Evolutionary conservation across 2,888 invertebrate genomes (phyloP).

Genomic region (Mimachlamys varia): DNA sequence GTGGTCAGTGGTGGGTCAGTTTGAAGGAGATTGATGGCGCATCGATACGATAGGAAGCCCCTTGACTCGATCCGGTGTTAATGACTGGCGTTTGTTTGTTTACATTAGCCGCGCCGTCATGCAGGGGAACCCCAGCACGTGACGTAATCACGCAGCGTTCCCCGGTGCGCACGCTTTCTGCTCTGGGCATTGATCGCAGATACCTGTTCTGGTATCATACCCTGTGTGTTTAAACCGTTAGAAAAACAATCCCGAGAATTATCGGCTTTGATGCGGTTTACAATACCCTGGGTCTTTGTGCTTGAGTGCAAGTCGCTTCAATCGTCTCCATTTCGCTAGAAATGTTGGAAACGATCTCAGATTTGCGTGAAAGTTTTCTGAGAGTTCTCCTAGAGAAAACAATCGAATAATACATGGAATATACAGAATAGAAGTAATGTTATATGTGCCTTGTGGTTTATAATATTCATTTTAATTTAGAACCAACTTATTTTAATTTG

Average conservation of each 20-base stretch:
- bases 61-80: slow-evolving; percentile 10
- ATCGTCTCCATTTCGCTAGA: not conserved
- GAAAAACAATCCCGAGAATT: slow-evolving; percentile 20
- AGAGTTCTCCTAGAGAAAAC: not conserved
- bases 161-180: not conserved
- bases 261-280: not conserved
- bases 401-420: too few species aligned
- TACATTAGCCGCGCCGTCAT: not conserved
- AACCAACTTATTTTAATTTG: too few species aligned
- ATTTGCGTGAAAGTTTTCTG: not conserved
- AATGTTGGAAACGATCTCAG: not conserved
- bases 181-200: not conserved
- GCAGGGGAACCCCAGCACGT: not conserved
- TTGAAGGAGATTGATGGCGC: slow-evolving; percentile 4
- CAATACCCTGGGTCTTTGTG: not conserved
- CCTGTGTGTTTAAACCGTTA: not conserved
- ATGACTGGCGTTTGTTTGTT: slow-evolving; percentile 12
- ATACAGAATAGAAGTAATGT: too few species aligned
- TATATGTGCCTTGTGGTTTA: too few species aligned
- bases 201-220: not conserved
- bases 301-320: not conserved
- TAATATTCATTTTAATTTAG: too few species aligned
- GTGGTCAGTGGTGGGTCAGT: not conserved
- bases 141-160: not conserved
- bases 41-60: not conserved